Conservation (phyloP, 2,888 invertebrate species). For the Hirtodrosophila trivittata region DNA sequence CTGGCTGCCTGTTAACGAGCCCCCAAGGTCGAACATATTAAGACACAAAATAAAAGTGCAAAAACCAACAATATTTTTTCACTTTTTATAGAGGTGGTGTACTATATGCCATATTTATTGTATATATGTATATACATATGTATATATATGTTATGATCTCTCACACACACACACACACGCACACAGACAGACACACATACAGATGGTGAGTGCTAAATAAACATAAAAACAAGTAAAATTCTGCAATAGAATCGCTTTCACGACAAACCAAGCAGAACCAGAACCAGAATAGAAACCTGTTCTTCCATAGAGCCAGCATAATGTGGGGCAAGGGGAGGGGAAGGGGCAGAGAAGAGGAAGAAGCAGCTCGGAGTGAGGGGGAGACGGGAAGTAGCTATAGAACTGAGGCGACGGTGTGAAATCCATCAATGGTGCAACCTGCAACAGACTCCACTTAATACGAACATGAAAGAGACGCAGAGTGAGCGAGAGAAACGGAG, state of each 20-base stretch:
- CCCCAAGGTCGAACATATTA: constrained; percentile 65
- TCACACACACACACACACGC: neutral
- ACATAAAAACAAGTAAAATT: constrained; percentile 28
- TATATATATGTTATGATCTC: constrained; percentile 12
- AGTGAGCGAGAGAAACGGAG: too few relatives aligned
- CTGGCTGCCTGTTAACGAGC: constrained; percentile 51
- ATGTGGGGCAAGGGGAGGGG: neutral
- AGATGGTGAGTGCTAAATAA: constrained; percentile 14
- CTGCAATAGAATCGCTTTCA: constrained; percentile 54
- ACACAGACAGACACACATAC: neutral
- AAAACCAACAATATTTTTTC: constrained; percentile 55
- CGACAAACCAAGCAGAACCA: constrained; percentile 44
- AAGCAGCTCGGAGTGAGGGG: too few relatives aligned
- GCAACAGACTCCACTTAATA: constrained; percentile 8
- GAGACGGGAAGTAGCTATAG: constrained; percentile 29
- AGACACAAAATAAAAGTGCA: constrained; percentile 41
- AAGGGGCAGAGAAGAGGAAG: neutral
- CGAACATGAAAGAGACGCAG: too few relatives aligned
- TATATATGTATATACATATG: constrained; percentile 24
- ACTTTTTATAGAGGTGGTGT: constrained; percentile 28
- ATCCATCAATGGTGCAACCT: constrained; percentile 67
- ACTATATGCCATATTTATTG: too few relatives aligned
- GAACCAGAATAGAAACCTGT: constrained; percentile 41
- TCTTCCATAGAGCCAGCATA: constrained; percentile 20
- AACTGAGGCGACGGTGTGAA: constrained; percentile 34